A percentile compares a stretch with the other conserved stretches of the same genome.
These are phyloP conservation scores for Cichladusa arquata DNA, from an alignment of 2,113 vertebrate genomes.

Conservation along the genomic window DNA sequence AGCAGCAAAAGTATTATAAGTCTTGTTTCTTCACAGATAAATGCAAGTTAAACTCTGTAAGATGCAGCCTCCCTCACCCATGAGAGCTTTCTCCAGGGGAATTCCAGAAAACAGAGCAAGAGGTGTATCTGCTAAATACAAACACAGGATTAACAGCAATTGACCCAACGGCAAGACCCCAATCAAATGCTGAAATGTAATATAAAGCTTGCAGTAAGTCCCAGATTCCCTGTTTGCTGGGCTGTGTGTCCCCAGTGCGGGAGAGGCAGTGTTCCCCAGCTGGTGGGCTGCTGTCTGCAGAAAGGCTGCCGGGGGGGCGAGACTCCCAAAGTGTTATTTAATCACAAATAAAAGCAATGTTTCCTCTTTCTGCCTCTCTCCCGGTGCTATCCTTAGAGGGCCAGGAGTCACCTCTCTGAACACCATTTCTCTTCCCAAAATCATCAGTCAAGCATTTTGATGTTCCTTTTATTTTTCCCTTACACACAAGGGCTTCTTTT, in stretches of 20 bases:
- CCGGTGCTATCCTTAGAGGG: neutral
- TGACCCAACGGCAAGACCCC: neutral
- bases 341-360: neutral
- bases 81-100: neutral
- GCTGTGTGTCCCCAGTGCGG: neutral
- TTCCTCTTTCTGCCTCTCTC: neutral
- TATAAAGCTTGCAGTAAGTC: neutral
- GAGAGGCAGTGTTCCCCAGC: neutral
- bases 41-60: neutral
- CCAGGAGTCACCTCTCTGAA: constrained; percentile 1
- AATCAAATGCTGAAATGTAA: neutral
- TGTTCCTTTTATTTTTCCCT: neutral
- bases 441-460: neutral
- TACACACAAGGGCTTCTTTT: neutral
- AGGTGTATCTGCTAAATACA: constrained; percentile 9
- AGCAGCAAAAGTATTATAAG: neutral
- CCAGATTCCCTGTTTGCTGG: neutral
- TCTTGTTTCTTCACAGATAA: constrained; percentile 2
- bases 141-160: constrained; percentile 1
- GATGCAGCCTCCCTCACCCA: neutral
- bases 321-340: neutral
- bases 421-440: neutral
- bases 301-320: neutral
- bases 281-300: neutral
- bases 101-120: neutral